Base-by-base conservation (phyloP, 2,888 invertebrate genomes). In the Heliconius erato region DNA sequence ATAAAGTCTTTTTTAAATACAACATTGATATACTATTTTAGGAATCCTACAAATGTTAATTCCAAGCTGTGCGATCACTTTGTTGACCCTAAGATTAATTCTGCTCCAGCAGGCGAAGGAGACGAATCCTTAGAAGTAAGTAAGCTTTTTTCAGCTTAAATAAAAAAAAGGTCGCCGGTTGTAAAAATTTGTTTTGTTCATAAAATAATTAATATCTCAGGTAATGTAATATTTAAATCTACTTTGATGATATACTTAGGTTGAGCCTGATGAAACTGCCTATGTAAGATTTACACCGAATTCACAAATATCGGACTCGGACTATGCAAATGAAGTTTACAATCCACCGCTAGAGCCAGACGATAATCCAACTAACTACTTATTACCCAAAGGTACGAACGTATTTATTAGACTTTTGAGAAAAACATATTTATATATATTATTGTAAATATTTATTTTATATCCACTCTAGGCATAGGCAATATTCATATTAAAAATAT, bases 301-400 rank as follows among this genome's bases (percentile, higher is more conserved):
- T 80, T 92, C 94, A 26, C 97, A 97, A 84, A 93, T 96, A 81
- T 95, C 94, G 11, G 97, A 97, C 89, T 96, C 97, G 4, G 97
- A 97, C 86, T 98, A 97, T 90, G 98, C 98, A n/a, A 98, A 98
- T 89, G 98, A 98, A 93, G 96, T 98, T 26, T 98, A 98, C 91
- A 98, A 97, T 91, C 98, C 98, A 40, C 97, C 98, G 81, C 89
- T 96, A 83, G 92, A 94, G 74, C 96, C 96, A 79, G 95, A 95
- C 68, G 96, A 96, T 85, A 93, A 94, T 82, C 91, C 92, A 14
- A 88, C 91, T 78, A 88, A 92, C 74, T 93, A 91, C 83, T 85
- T 94, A 32, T 83, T 88, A 83, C 85, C 91, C 23, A 92, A 94
- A 92, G 94, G 95, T 95, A 86, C 59, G 9, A 54, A 54, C 19